Evolutionary conservation across 2,888 invertebrate genomes (phyloP).

Genomic region (Hemicrepidius hirtus): DNA sequence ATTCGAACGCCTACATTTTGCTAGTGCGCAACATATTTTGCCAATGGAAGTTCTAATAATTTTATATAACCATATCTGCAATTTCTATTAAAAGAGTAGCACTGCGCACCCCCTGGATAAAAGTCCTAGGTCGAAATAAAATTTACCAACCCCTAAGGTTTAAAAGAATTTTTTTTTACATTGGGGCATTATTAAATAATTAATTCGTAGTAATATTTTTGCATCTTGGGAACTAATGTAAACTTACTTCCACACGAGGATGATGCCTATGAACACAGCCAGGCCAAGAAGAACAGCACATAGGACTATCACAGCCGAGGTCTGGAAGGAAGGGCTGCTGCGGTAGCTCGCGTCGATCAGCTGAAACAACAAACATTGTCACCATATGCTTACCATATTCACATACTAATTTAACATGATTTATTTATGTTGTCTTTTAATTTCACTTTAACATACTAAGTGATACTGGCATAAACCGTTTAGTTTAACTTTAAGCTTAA

Average conservation of each 20-base stretch:
- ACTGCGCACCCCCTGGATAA: too few relatives aligned
- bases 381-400: slow-evolving; percentile 43
- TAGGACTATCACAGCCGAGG: slow-evolving; percentile 88
- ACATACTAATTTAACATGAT: slow-evolving; percentile 39
- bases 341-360: slow-evolving; percentile 92
- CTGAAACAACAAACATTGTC: slow-evolving; percentile 76
- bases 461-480: slow-evolving; percentile 5
- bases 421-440: slow-evolving; percentile 40
- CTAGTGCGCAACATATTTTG: too few relatives aligned
- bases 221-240: too few relatives aligned
- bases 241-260: slow-evolving; percentile 93
- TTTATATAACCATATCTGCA: too few relatives aligned
- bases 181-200: too few relatives aligned
- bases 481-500: background rate
- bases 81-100: too few relatives aligned
- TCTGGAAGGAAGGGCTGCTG: slow-evolving; percentile 88
- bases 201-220: too few relatives aligned
- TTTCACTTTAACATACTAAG: slow-evolving; percentile 18
- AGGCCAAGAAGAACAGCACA: slow-evolving; percentile 86
- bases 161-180: too few relatives aligned
- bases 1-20: too few relatives aligned
- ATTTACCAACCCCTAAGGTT: too few relatives aligned
- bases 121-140: too few relatives aligned
- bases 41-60: too few relatives aligned
- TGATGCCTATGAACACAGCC: slow-evolving; percentile 86